Percentiles rank a stretch among this genome's conserved stretches.
These are phyloP conservation scores for Lonchura striata DNA, from an alignment of 2,113 vertebrate genomes.

Conservation along the genomic window DNA sequence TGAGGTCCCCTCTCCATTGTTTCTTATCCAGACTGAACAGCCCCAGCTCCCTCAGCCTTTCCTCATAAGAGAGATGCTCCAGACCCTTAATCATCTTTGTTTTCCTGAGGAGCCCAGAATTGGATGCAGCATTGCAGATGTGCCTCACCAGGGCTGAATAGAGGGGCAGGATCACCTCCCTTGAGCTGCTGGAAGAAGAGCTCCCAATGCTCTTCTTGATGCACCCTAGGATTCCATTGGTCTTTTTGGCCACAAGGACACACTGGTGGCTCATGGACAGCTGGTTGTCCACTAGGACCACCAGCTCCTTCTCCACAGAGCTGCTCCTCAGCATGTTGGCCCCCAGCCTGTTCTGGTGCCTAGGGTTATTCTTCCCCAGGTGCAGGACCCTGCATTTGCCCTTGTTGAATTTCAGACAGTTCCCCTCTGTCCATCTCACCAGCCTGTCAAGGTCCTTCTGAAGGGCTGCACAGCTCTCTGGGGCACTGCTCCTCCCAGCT, in stretches of 20 bases:
- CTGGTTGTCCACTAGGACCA: neutral
- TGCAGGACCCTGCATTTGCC: neutral
- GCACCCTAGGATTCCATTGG: neutral
- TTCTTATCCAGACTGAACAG: neutral
- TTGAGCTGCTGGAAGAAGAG: neutral
- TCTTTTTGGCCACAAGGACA: neutral
- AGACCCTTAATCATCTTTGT: too few relatives aligned
- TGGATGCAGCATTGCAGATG: neutral
- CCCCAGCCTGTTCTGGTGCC: neutral
- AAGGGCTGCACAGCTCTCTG: neutral
- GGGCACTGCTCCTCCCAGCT: neutral
- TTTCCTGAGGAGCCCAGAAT: neutral
- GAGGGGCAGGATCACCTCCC: neutral
- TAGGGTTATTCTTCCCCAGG: neutral
- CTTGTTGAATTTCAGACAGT: neutral
- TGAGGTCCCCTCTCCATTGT: neutral
- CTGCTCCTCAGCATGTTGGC: neutral
- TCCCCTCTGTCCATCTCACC: neutral
- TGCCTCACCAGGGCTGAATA: neutral
- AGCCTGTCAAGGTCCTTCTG: fast-evolving
- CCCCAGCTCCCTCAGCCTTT: neutral
- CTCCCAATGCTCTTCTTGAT: fast-evolving
- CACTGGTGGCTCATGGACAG: neutral
- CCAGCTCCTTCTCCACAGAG: neutral
- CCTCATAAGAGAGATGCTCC: neutral